These are phyloP conservation scores for Suillia variegata DNA, from an alignment of 2,888 invertebrate species.

Conservation along the genomic window DNA sequence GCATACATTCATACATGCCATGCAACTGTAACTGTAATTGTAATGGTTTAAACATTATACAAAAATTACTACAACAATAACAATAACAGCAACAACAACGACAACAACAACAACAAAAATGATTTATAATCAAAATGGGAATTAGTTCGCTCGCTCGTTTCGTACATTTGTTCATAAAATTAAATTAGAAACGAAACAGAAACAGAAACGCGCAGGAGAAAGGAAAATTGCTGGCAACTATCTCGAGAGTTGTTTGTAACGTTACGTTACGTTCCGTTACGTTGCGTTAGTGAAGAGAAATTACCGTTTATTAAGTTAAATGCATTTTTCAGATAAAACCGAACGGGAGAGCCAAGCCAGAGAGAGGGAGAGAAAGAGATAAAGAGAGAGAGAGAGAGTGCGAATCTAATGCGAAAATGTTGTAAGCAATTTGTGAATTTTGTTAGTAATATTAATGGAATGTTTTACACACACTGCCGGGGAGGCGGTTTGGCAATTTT, in stretches of 20 bases:
- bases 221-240: background rate
- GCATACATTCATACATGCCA: too few species aligned
- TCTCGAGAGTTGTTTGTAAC: background rate
- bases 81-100: too few species aligned
- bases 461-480: background rate
- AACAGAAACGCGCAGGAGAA: background rate
- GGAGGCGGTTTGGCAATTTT: too few species aligned
- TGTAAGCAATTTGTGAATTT: conserved; percentile 10
- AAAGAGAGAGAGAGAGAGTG: background rate
- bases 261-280: too few species aligned
- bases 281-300: background rate
- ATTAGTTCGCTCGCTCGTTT: conserved; percentile 17
- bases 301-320: background rate
- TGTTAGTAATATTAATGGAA: conserved; percentile 6
- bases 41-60: conserved; percentile 39
- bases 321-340: too few species aligned
- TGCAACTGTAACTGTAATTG: too few species aligned
- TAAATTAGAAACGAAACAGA: conserved; percentile 30
- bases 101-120: conserved; percentile 35
- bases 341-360: too few species aligned
- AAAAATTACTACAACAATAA: too few species aligned
- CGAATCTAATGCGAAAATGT: background rate
- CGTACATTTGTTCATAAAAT: background rate
- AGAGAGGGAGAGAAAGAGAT: too few species aligned
- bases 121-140: conserved; percentile 32